A percentile compares a stretch with the other conserved stretches of the same genome.
Conservation (phyloP, 2,797 vertebrate species). For the Glossophaga mutica region DNA sequence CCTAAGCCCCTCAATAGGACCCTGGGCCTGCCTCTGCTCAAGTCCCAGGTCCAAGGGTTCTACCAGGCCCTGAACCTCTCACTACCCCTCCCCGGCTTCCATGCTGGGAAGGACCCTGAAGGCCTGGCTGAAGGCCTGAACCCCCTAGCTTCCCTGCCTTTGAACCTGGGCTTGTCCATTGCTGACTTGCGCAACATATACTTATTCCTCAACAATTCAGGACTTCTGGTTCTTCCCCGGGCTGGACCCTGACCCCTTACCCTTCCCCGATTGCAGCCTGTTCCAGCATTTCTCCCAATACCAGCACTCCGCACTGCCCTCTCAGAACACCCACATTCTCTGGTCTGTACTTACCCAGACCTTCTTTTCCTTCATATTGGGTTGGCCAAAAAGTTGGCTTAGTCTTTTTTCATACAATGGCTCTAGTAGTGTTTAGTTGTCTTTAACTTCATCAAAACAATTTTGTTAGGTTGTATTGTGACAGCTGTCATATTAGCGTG, state of each 20-base stretch:
- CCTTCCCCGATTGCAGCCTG: not conserved
- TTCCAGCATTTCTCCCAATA: not conserved
- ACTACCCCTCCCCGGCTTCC: not conserved
- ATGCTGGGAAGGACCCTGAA: not conserved
- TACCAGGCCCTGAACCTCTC: constrained; percentile 50
- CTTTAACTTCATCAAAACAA: not conserved
- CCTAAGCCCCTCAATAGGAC: not conserved
- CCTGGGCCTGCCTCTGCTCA: not conserved
- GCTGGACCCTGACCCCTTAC: not conserved
- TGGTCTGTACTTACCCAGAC: not conserved
- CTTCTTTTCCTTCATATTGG: not conserved
- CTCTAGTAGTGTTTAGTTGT: not conserved
- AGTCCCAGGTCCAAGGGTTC: constrained; percentile 43
- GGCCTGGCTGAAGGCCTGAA: not conserved
- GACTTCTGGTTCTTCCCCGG: constrained; percentile 47
- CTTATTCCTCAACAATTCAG: constrained; percentile 37
- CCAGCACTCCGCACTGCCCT: not conserved
- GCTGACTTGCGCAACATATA: not conserved
- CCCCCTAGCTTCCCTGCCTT: not conserved
- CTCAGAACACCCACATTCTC: not conserved
- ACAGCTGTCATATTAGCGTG: not conserved
- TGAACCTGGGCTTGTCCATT: constrained; percentile 23
- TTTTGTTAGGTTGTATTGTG: not conserved
- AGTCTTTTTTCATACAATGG: not conserved
- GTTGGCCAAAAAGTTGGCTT: not conserved